Conservation (phyloP, 2,113 vertebrate species). For the Edolisoma coerulescens region DNA sequence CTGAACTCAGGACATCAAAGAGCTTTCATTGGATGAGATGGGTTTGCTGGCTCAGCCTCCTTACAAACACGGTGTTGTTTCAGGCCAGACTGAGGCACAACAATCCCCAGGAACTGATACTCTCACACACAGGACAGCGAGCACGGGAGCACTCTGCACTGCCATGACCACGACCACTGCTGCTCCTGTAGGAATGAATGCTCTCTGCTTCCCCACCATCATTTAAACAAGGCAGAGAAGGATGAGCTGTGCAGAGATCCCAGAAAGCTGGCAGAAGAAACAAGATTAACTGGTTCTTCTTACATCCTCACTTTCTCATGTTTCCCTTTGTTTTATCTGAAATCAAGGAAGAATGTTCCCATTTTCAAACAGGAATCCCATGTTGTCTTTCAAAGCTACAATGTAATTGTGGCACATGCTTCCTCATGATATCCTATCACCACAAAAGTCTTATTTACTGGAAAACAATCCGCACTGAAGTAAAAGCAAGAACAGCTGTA, state of each 20-base stretch:
- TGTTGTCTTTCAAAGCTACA: background rate
- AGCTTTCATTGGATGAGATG: rapidly evolving
- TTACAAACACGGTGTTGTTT: background rate
- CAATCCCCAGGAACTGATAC: background rate
- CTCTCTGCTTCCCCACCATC: background rate
- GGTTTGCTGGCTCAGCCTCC: background rate
- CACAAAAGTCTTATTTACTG: background rate
- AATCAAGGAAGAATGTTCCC: background rate
- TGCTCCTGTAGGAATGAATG: rapidly evolving
- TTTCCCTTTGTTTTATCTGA: background rate
- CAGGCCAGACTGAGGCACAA: background rate
- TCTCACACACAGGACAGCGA: background rate
- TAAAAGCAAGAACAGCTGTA: background rate
- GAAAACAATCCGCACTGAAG: background rate
- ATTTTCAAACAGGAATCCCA: background rate
- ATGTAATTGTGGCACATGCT: rapidly evolving
- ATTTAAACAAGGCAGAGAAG: background rate
- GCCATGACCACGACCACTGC: background rate
- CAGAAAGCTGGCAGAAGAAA: background rate
- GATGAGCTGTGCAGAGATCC: background rate
- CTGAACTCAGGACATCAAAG: background rate
- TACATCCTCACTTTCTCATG: background rate
- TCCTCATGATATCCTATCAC: background rate
- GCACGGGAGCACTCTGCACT: background rate
- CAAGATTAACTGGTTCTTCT: background rate